Percentiles rank a stretch among this genome's conserved stretches.
Evolutionary conservation across 2,113 vertebrate species (phyloP).

Genomic region (Pseudonaja textilis): DNA sequence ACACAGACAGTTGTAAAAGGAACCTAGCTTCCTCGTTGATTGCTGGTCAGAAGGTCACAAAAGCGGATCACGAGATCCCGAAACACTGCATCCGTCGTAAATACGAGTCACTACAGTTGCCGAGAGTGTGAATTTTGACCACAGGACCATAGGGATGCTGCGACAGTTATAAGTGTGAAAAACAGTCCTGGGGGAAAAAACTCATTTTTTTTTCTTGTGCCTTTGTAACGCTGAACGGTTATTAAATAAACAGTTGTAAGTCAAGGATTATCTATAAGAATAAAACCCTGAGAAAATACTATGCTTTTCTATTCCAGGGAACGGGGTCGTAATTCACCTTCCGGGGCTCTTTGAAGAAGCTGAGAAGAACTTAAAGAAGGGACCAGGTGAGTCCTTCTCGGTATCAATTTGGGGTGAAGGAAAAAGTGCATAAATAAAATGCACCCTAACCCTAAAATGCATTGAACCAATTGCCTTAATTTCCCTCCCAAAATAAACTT

Average conservation of each 20-base stretch:
- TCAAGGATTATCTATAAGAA: not conserved
- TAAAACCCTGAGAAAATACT: not conserved
- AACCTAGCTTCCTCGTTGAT: too few species aligned
- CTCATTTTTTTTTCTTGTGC: not conserved
- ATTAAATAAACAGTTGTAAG: not conserved
- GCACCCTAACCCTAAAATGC: too few species aligned
- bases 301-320: slow-evolving; percentile 59
- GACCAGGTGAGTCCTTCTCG: slow-evolving; percentile 66
- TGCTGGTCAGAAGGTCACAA: too few species aligned
- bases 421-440: not conserved
- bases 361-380: slow-evolving; percentile 75
- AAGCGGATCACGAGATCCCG: too few species aligned
- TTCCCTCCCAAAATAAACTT: not conserved
- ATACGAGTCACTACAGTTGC: not conserved
- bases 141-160: too few species aligned
- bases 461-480: not conserved
- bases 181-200: not conserved
- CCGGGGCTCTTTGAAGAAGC: slow-evolving; percentile 82
- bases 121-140: too few species aligned
- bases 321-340: slow-evolving; percentile 79
- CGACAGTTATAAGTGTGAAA: too few species aligned
- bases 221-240: not conserved
- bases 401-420: not conserved
- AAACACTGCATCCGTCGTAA: too few species aligned
- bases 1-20: too few species aligned